phyloP scores from a whole-genome alignment of 2,797 vertebrate genomes.

The Gobionotothen gibberifrons region DNA sequence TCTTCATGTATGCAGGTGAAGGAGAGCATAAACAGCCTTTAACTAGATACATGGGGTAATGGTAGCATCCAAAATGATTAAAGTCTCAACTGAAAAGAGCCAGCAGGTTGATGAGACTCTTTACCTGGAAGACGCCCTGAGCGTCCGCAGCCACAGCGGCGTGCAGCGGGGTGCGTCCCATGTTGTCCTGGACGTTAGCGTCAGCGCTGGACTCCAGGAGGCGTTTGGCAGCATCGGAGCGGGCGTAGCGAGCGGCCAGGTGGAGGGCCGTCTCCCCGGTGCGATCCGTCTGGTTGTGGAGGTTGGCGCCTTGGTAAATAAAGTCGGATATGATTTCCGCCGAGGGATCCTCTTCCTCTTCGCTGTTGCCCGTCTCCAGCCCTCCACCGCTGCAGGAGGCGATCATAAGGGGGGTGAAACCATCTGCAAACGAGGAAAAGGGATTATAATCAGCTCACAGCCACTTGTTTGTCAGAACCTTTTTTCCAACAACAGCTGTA shows the following conservation, averaged over 20 bases:
- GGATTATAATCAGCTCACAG: background rate
- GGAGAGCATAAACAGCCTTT: too few species aligned
- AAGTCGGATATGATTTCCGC: conserved; percentile 97
- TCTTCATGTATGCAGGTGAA: too few species aligned
- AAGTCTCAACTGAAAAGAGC: too few species aligned
- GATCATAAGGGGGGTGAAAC: conserved; percentile 98
- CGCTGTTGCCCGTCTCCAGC: conserved; percentile 93
- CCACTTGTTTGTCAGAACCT: background rate
- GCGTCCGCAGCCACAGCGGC: conserved; percentile 96
- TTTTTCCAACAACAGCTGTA: background rate
- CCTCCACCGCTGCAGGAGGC: conserved; percentile 98
- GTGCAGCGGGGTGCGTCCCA: conserved; percentile 96
- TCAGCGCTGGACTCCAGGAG: conserved; percentile 97
- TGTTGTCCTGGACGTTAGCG: conserved; percentile 97
- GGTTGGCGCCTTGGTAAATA: conserved; percentile 96
- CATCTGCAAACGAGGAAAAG: conserved; percentile 81
- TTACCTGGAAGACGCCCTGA: conserved; percentile 97
- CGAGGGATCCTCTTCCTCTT: conserved; percentile 95
- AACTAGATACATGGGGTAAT: too few species aligned
- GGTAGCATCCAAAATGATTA: too few species aligned
- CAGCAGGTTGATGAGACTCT: background rate
- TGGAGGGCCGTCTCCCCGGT: conserved; percentile 97
- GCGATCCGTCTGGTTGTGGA: conserved; percentile 98
- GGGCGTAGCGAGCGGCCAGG: conserved; percentile 94
- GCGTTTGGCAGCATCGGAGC: conserved; percentile 96